Percentiles rank a stretch among this genome's conserved stretches.
These are phyloP conservation scores for Epizoanthus illoricatus DNA, from an alignment of 92 coral and sea anemone species.

Conservation along the genomic window DNA sequence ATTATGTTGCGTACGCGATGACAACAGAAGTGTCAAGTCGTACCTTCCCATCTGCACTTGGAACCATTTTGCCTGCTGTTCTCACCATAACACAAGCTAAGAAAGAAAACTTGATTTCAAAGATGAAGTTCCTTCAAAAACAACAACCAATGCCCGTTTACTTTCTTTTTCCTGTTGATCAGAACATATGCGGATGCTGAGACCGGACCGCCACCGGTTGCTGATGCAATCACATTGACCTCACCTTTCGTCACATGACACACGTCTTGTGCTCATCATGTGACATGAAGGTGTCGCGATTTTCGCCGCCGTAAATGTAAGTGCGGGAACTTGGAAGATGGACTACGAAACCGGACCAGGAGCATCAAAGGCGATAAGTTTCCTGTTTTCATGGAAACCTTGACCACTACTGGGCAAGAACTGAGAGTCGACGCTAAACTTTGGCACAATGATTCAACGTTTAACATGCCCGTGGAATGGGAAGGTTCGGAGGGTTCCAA, in stretches of 20 bases:
- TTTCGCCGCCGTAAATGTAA: too few species aligned
- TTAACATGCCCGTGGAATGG: too few species aligned
- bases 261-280: not conserved
- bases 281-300: not conserved
- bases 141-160: not conserved
- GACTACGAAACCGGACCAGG: too few species aligned
- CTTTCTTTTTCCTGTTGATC: not conserved
- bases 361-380: too few species aligned
- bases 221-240: constrained; percentile 17
- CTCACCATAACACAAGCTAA: constrained; percentile 14
- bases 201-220: not conserved
- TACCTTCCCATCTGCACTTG: constrained; percentile 32
- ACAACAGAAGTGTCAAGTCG: not conserved
- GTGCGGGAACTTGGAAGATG: too few species aligned
- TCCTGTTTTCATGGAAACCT: too few species aligned
- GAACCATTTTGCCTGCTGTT: constrained; percentile 5
- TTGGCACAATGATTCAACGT: too few species aligned
- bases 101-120: too few species aligned
- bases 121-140: not conserved
- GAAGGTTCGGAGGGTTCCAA: too few species aligned
- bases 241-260: constrained; percentile 19
- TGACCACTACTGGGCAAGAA: too few species aligned
- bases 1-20: too few species aligned
- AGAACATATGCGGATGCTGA: not conserved
- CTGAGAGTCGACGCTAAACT: too few species aligned